phyloP scores from a whole-genome alignment of 2,888 invertebrate species.

The Melinaea menophilus region DNA sequence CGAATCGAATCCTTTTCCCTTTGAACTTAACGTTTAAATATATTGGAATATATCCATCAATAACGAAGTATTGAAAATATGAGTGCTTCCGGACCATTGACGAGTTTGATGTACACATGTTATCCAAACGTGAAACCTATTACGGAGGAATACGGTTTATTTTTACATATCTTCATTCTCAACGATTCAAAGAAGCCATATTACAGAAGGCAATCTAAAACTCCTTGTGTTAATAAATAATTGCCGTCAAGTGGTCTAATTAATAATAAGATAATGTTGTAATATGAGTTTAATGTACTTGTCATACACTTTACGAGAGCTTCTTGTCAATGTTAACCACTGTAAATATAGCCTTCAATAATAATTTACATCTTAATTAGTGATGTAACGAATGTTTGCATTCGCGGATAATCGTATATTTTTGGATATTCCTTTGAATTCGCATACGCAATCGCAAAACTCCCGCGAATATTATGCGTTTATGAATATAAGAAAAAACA shows the following conservation, averaged over 20 bases:
- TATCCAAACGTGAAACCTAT: neutral
- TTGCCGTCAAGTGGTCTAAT: constrained; percentile 2
- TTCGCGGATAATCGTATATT: too few species aligned
- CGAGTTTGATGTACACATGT: neutral
- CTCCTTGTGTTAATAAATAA: constrained; percentile 3
- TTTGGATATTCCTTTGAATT: too few species aligned
- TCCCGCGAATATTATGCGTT: too few species aligned
- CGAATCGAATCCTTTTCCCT: neutral
- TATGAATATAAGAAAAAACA: too few species aligned
- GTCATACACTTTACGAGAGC: too few species aligned
- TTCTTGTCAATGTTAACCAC: too few species aligned
- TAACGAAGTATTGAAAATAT: neutral
- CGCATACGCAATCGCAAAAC: too few species aligned
- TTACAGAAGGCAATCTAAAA: neutral
- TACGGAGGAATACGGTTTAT: neutral
- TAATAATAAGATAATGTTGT: neutral
- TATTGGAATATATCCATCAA: neutral
- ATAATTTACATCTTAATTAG: too few species aligned
- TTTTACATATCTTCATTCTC: neutral
- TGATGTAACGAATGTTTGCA: too few species aligned
- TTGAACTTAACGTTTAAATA: neutral
- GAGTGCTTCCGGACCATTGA: neutral
- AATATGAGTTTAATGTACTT: neutral
- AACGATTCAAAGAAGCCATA: neutral
- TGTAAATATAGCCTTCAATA: too few species aligned